These are phyloP conservation scores for Megalopta genalis DNA, from an alignment of 1,140 invertebrate genomes.

Conservation along the genomic window DNA sequence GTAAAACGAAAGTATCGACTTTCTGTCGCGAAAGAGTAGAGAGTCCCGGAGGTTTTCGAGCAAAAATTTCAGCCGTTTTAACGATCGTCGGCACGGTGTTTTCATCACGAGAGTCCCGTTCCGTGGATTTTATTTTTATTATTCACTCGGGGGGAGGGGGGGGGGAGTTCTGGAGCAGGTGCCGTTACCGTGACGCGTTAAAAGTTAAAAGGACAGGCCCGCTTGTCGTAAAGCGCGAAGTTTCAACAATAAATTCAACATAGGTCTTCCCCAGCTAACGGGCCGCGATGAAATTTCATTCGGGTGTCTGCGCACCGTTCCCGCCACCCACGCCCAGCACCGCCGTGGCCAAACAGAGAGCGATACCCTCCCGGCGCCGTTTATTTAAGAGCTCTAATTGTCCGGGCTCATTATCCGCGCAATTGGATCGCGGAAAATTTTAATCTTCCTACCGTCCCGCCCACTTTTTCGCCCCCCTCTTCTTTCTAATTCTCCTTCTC, in stretches of 20 bases:
- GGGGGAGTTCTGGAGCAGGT: neutral
- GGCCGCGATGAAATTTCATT: constrained; percentile 29
- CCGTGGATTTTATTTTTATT: neutral
- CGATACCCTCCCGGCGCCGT: neutral
- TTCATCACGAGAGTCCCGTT: neutral
- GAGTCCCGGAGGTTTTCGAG: too few relatives aligned
- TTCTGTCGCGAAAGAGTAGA: too few relatives aligned
- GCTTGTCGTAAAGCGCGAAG: neutral
- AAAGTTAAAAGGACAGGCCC: neutral
- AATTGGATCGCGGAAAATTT: constrained; percentile 38
- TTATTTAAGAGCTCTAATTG: constrained; percentile 43
- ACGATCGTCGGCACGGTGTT: neutral
- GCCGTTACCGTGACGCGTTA: neutral
- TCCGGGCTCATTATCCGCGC: constrained; percentile 32
- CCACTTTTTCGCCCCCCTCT: neutral
- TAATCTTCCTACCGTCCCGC: constrained; percentile 5
- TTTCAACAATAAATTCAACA: constrained; percentile 10
- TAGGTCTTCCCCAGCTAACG: neutral
- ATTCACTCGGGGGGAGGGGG: neutral
- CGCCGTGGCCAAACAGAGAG: neutral
- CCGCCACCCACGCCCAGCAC: neutral
- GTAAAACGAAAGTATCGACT: too few relatives aligned
- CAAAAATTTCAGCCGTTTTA: neutral
- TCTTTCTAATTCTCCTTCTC: too few relatives aligned
- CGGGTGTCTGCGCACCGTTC: too few relatives aligned